Base-by-base conservation (phyloP, 1,140 invertebrate species). In the Stegodyphus mimosarum region DNA sequence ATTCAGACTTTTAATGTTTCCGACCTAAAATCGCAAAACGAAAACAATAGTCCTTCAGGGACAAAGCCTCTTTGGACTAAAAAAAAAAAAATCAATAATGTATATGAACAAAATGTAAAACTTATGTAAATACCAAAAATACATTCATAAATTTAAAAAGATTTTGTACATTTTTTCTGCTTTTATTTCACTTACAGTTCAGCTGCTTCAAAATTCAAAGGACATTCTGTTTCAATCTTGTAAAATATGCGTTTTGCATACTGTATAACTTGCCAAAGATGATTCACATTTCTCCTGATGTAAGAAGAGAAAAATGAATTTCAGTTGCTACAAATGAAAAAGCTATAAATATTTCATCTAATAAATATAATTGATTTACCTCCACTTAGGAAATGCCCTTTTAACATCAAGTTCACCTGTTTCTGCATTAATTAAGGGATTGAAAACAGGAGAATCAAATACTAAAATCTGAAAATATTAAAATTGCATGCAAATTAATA, bases 211-310 rank as follows among this genome's bases (percentile, higher is more conserved):
- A 91, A 89, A 91, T 98, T 97, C 50, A 93, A 91, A 55, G 95
- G 92, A 83, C 93, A 90, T 88, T 92, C 93, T 13, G 93, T 92
- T 88, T 94, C 93, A 49, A 95, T 91, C 91, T 96, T 95, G 88
- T 94, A 92, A 90, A 98, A 96, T 89, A 95, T 93, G 89, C 93
- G 94, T 81, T 95, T 93, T 76, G 96, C 92, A 91, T 95, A 97
- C 91, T 96, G 94, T 33, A 98, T 89, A 86, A 98, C 92, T 91
- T 98, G 96, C 95, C 95, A 98, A 64, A 98, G 91, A 91, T 96
- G 94, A 90, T 97, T 93, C 69, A 94, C 92, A 88, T 93, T 93
- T 89, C 93, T 93, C 88, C 91, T 91, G 84, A 15, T 89, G 87
- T 86, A 67, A 86, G 64, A 77, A 83, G 53, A 69, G 63, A 72